phyloP scores from a whole-genome alignment of 1,140 invertebrate species.

The Sminthurides bifidus region DNA sequence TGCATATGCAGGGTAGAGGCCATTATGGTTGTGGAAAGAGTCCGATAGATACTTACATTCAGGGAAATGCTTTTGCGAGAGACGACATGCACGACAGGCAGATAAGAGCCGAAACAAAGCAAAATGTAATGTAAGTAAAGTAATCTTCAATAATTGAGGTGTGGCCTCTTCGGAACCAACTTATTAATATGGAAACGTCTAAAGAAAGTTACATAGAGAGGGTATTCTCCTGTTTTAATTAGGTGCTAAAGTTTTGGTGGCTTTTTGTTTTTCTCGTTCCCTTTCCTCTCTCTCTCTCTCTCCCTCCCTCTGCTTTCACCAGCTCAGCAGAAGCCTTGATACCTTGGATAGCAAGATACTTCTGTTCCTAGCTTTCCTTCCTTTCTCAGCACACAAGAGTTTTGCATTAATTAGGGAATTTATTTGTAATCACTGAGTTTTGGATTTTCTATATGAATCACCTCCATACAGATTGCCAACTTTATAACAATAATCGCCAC shows the following conservation, averaged over 20 bases:
- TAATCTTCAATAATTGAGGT: constrained; percentile 24
- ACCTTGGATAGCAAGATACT: not conserved
- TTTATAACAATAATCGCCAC: constrained; percentile 30
- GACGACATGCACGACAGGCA: not conserved
- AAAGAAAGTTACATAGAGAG: constrained; percentile 25
- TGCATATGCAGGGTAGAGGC: not conserved
- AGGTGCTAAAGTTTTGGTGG: constrained; percentile 31
- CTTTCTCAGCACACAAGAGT: constrained; percentile 16
- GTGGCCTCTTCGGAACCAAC: constrained; percentile 14
- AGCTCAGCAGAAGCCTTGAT: too few relatives aligned
- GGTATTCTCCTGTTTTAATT: constrained; percentile 30
- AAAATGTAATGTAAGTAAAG: constrained; percentile 8
- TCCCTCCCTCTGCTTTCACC: not conserved
- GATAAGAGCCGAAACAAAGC: not conserved
- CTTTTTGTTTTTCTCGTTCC: constrained; percentile 26
- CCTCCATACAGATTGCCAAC: constrained; percentile 25
- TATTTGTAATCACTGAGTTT: constrained; percentile 30
- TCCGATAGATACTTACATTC: not conserved
- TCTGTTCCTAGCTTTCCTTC: too few relatives aligned
- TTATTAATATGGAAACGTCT: constrained; percentile 31
- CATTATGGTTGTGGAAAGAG: not conserved
- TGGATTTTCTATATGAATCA: constrained; percentile 27
- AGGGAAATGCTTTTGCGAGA: not conserved
- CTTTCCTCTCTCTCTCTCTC: not conserved
- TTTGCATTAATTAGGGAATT: constrained; percentile 31